Evolutionary conservation across 2,888 invertebrate species (phyloP), one percentile per base, ranked within the genome.

Genomic region (Sarcophaga variegata): DNA sequence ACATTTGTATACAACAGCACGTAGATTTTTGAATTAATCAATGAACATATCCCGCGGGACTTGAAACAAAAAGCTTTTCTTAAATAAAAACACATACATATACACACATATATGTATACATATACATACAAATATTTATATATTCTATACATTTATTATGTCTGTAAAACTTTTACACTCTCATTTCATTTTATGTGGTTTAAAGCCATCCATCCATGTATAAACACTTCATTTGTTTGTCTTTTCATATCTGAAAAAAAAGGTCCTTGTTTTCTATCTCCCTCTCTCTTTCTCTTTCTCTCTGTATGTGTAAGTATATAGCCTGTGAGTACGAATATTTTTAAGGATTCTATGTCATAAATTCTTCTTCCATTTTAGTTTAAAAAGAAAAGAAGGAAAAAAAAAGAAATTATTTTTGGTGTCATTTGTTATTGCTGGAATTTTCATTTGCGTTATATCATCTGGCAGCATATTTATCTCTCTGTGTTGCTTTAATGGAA

Each of bases 41-140:
- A 90, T 91, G 90, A 90, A 90, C 88, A 90, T 89, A 86, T 89
- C 90, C 89, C 90, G 88, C 88, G 89, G 89, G 89, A 89, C 76
- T 83, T 83, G 60, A 69, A 70, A 69, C 60, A 49, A 54, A 76
- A 86, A 87, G 86, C 86, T 85, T 86, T 88, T 85, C 67, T 70
- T 62, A 75, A 81, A 88, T 82, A 88, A 89, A 90, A 88, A 88
- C 37, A 64, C 62, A 72, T 74, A 67, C 69, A 37, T 27, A 60
- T 81, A 82, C 85, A 54, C 54, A 49, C 12, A 49, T 6, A 49
- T 22, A 22, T 22, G 1, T 22, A 22, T 22, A 22, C 22, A 22
- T 1, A 14, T 54, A 54, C 54, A 54, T 17, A 54, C 17, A 54
- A 14, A 49, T 54, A 54, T 54, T 3, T 54, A 54, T 54, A 17